These are phyloP conservation scores for Aporophyla nigra DNA, from an alignment of 2,888 invertebrate genomes.

Conservation along the genomic window DNA sequence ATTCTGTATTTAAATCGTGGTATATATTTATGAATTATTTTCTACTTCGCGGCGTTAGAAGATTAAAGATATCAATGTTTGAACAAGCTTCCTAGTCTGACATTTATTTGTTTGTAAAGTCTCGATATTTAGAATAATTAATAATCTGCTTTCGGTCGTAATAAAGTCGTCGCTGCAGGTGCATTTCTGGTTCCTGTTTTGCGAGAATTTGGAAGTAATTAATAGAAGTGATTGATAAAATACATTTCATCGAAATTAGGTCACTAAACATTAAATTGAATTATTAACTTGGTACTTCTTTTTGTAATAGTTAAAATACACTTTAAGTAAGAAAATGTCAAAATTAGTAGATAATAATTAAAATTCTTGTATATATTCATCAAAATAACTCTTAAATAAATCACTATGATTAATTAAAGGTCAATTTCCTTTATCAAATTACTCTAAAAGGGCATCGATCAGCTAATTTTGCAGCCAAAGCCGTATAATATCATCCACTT, in stretches of 20 bases:
- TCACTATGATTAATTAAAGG: too few relatives aligned
- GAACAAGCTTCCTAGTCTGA: conserved; percentile 41
- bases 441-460: conserved; percentile 6
- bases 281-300: too few relatives aligned
- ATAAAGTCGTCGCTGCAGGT: neutral
- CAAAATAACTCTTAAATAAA: neutral
- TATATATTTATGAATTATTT: conserved; percentile 64
- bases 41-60: conserved; percentile 50
- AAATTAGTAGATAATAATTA: too few relatives aligned
- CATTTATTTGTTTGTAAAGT: conserved; percentile 41
- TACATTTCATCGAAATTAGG: too few relatives aligned
- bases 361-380: too few relatives aligned
- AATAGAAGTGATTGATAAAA: too few relatives aligned
- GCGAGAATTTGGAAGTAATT: too few relatives aligned
- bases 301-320: too few relatives aligned
- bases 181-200: too few relatives aligned
- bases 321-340: too few relatives aligned
- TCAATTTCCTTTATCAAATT: neutral
- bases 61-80: conserved; percentile 65
- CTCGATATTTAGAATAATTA: conserved; percentile 28
- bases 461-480: conserved; percentile 37
- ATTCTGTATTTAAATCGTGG: conserved; percentile 61
- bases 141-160: neutral
- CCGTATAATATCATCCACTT: conserved; percentile 69
- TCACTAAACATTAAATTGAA: too few relatives aligned